Conservation (phyloP, 2,113 vertebrate genomes). For the Sinocyclocheilus rhinocerous region DNA sequence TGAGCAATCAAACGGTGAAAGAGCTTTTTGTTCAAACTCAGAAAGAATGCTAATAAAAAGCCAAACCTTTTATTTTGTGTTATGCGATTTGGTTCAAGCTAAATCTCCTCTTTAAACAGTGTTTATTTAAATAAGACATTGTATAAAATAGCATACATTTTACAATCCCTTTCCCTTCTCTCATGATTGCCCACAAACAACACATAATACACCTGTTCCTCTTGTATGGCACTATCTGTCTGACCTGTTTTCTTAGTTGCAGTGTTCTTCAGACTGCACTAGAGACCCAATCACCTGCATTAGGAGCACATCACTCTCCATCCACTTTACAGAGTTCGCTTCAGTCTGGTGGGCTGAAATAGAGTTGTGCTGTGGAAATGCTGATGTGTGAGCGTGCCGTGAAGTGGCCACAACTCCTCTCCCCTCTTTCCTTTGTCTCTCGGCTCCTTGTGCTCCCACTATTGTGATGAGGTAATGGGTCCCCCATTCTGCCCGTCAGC, state of each 20-base stretch:
- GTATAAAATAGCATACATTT: neutral
- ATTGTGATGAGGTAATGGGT: constrained; percentile 60
- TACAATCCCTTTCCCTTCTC: neutral
- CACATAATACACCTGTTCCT: neutral
- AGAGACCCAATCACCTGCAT: constrained; percentile 21
- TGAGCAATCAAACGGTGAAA: too few relatives aligned
- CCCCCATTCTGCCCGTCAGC: constrained; percentile 59
- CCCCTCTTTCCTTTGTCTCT: constrained; percentile 48
- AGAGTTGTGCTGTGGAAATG: constrained; percentile 50
- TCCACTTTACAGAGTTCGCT: constrained; percentile 15
- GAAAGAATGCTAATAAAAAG: too few relatives aligned
- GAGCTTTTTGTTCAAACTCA: too few relatives aligned
- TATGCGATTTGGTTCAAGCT: too few relatives aligned
- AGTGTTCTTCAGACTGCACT: constrained; percentile 41
- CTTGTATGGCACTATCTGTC: constrained; percentile 2
- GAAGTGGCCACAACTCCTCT: constrained; percentile 42
- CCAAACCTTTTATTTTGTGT: too few relatives aligned
- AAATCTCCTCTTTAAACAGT: too few relatives aligned
- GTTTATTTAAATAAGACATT: neutral
- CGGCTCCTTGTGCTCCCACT: constrained; percentile 38
- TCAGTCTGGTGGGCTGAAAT: constrained; percentile 41
- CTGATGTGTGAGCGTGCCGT: constrained; percentile 31
- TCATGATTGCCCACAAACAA: neutral
- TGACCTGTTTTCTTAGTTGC: constrained; percentile 31
- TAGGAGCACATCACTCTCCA: constrained; percentile 47